Evolutionary conservation across 2,113 vertebrate genomes (phyloP).

Genomic region (Microcebus murinus): DNA sequence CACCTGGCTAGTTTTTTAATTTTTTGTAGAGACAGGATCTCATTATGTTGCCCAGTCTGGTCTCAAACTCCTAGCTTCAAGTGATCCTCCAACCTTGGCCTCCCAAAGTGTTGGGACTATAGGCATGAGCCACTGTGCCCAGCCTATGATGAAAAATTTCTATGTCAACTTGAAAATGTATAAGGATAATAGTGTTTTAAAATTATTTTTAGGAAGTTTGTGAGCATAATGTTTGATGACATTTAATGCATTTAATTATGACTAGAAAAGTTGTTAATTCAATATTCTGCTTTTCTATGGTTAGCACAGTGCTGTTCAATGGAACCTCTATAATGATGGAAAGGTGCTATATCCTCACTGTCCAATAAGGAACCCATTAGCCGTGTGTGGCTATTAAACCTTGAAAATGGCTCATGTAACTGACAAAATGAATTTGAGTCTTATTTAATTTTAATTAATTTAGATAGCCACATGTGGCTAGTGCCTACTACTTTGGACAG

Average conservation of each 20-base stretch:
- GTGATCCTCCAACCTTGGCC: background rate
- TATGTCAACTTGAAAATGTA: background rate
- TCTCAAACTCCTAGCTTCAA: background rate
- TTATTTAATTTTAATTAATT: background rate
- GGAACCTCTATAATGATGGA: background rate
- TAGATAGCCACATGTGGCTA: background rate
- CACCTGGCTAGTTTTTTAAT: background rate
- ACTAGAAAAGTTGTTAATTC: background rate
- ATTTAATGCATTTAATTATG: background rate
- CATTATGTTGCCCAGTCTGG: background rate
- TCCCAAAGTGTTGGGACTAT: background rate
- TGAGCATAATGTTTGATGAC: background rate
- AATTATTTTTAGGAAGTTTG: background rate
- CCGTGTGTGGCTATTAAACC: background rate
- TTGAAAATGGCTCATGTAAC: background rate
- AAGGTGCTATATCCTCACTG: background rate
- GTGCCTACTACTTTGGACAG: background rate
- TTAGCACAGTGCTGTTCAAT: background rate
- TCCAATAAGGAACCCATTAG: background rate
- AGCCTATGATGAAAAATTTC: background rate
- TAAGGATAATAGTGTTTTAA: background rate
- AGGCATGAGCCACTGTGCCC: background rate
- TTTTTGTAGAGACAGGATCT: background rate
- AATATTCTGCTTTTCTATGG: background rate
- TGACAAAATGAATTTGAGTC: background rate